Conservation (phyloP, 2,888 invertebrate genomes). For the Clistopyga incitator region DNA sequence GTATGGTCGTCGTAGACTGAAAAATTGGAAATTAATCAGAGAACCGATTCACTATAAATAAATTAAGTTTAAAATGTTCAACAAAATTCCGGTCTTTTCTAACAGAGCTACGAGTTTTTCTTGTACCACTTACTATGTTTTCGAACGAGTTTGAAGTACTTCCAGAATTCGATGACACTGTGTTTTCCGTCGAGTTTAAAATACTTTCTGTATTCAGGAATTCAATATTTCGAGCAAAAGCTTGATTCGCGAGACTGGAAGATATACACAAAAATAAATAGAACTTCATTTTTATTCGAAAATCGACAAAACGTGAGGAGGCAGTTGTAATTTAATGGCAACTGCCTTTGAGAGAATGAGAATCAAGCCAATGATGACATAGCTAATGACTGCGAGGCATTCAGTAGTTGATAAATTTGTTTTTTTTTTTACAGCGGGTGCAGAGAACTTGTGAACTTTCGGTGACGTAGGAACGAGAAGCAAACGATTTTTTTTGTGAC, state of each 20-base stretch:
- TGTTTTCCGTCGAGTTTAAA: slow-evolving; percentile 70
- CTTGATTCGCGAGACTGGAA: slow-evolving; percentile 40
- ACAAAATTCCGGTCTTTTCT: too few relatives aligned
- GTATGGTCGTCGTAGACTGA: slow-evolving; percentile 74
- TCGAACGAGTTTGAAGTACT: slow-evolving; percentile 71
- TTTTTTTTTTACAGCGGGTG: background rate
- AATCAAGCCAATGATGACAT: background rate
- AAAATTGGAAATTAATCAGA: slow-evolving; percentile 19
- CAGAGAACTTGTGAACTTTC: background rate
- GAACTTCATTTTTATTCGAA: background rate
- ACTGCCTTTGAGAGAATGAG: background rate
- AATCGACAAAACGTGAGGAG: background rate
- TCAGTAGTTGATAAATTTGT: background rate
- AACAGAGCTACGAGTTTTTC: background rate
- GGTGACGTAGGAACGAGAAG: too few relatives aligned
- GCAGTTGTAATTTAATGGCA: background rate
- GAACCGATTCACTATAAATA: too few relatives aligned
- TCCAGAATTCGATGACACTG: slow-evolving; percentile 66
- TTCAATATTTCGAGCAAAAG: slow-evolving; percentile 73
- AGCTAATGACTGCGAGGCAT: background rate
- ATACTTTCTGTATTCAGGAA: slow-evolving; percentile 74
- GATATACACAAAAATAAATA: slow-evolving; percentile 16
- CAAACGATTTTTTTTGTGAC: too few relatives aligned
- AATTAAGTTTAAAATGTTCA: too few relatives aligned
- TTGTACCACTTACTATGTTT: slow-evolving; percentile 63